phyloP scores from a whole-genome alignment of 2,888 invertebrate genomes.

The Amblyjoppa proteus region DNA sequence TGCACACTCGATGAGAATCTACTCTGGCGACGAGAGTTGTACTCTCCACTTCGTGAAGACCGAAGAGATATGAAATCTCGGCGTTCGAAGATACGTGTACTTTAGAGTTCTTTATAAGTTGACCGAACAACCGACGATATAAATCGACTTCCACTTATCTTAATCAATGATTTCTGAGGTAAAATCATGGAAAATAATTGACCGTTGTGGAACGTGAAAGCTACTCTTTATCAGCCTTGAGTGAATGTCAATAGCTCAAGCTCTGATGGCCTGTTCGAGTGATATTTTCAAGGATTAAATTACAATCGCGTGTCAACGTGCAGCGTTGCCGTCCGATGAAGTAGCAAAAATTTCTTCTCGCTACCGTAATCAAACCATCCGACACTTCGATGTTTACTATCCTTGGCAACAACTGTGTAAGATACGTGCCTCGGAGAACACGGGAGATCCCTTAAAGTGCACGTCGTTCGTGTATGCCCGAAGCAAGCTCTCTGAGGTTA shows the following conservation, averaged over 20 bases:
- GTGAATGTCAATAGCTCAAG: not conserved
- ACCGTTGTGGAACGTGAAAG: not conserved
- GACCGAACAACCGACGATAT: not conserved
- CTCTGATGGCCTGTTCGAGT: not conserved
- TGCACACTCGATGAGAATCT: slow-evolving; percentile 29
- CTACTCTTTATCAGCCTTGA: not conserved
- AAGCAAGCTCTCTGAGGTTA: slow-evolving; percentile 25
- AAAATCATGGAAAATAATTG: not conserved
- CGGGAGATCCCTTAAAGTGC: slow-evolving; percentile 6
- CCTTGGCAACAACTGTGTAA: slow-evolving; percentile 22
- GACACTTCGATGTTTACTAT: slow-evolving; percentile 44
- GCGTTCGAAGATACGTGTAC: slow-evolving; percentile 5
- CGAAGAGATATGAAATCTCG: slow-evolving; percentile 32
- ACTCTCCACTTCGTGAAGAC: slow-evolving; percentile 8
- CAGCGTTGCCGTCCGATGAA: slow-evolving; percentile 2
- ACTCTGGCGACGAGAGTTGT: slow-evolving; percentile 35
- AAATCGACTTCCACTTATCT: not conserved
- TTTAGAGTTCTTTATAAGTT: slow-evolving; percentile 7
- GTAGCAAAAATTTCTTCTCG: slow-evolving; percentile 9
- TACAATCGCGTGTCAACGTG: not conserved
- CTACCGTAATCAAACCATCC: slow-evolving; percentile 47
- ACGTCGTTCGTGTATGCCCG: slow-evolving; percentile 22
- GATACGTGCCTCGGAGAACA: slow-evolving; percentile 31
- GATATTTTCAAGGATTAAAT: not conserved
- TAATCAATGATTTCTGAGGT: not conserved